phyloP scores from a whole-genome alignment of 2,888 invertebrate species.

The Antheraea yamamai region DNA sequence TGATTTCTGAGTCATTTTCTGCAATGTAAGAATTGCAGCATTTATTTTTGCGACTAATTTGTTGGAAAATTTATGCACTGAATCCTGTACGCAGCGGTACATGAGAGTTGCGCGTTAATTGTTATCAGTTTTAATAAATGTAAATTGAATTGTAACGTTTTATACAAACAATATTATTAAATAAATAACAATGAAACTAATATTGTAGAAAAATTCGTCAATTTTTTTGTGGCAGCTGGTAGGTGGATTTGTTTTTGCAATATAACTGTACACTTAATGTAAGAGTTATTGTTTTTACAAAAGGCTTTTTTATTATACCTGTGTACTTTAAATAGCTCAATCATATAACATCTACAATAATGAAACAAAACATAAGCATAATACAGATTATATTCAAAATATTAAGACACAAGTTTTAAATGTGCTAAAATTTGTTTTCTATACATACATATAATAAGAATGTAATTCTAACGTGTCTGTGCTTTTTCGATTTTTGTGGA shows the following conservation, averaged over 20 bases:
- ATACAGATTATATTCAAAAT: too few relatives aligned
- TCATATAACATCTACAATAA: too few relatives aligned
- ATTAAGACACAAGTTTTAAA: too few relatives aligned
- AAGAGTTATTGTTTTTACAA: not conserved
- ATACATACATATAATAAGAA: too few relatives aligned
- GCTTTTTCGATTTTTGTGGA: too few relatives aligned
- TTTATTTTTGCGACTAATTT: constrained; percentile 22
- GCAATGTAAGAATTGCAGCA: constrained; percentile 32
- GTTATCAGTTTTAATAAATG: not conserved
- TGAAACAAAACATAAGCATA: too few relatives aligned
- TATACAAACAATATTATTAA: constrained; percentile 10
- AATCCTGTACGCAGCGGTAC: not conserved
- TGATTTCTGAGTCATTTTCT: constrained; percentile 72
- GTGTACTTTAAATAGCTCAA: too few relatives aligned
- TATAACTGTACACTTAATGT: not conserved
- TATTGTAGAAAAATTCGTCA: not conserved
- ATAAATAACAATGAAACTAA: not conserved
- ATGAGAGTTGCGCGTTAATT: not conserved
- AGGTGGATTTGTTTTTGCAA: not conserved
- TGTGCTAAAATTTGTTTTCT: too few relatives aligned
- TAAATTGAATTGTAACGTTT: not conserved
- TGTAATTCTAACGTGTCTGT: too few relatives aligned
- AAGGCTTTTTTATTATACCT: too few relatives aligned
- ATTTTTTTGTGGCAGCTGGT: not conserved
- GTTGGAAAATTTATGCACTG: constrained; percentile 23